Evolutionary conservation across 2,888 invertebrate species (phyloP), one percentile per base, ranked within the genome.

Genomic region (Endotricha flammealis): DNA sequence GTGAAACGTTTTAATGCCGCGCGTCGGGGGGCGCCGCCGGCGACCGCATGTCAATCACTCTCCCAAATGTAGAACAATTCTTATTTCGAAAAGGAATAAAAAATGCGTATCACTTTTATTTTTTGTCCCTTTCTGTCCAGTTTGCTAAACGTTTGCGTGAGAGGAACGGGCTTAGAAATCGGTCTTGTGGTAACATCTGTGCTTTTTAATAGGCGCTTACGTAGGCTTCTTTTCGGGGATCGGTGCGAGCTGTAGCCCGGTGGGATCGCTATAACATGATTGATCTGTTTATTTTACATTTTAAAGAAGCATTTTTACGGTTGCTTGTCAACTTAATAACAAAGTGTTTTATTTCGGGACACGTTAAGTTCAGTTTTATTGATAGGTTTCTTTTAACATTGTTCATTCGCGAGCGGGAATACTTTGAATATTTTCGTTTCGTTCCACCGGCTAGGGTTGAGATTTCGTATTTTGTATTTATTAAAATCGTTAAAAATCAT

Each of bases 201-300:
- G 79, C 77, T 73, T 76, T 79, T 76, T 83, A 83, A 86, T 83
- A 83, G 83, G 82, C 73, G 81, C 82, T 85, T 83, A 83, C 80
- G 79, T 79, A 81, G 85, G 74, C 80, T 82, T 82, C 86, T 85
- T 86, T 82, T 81, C 83, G 82, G 76, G 81, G 81, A 79, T 80
- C 74, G 60, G 63, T 57, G 63, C 68, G 75, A 74, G 75, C n/a
- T n/a, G n/a, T n/a, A n/a, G n/a, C 81, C 81, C 82, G 79, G 82
- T 77, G 83, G 86, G 85, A 83, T 82, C 81, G 74, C 77, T 82
- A 80, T 76, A 81, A 80, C 80, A 85, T 86, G 86, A 86, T 86
- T 86, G 86, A 86, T 86, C 85, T 85, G 86, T 86, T 86, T 86
- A 85, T 86, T 86, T 86, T 81, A 85, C 83, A 86, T 85, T 86